phyloP scores from a whole-genome alignment of 2,888 invertebrate species.

The Protula sp. region DNA sequence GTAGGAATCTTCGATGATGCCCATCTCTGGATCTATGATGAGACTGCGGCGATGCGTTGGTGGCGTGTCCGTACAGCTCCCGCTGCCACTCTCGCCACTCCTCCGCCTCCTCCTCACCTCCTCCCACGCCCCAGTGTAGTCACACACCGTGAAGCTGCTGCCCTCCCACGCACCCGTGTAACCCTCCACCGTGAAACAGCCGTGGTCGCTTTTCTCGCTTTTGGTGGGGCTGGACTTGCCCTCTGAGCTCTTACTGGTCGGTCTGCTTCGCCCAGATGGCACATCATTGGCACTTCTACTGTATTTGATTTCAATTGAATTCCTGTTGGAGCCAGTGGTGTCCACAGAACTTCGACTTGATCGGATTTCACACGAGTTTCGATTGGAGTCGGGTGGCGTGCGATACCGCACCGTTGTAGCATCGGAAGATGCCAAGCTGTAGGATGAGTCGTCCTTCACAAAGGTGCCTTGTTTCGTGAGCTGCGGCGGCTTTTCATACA shows the following conservation, averaged over 20 bases:
- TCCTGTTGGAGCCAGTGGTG: background rate
- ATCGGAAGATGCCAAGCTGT: constrained; percentile 21
- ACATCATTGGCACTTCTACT: no score
- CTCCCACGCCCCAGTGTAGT: background rate
- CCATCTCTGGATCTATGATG: background rate
- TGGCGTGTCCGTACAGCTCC: background rate
- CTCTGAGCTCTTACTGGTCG: background rate
- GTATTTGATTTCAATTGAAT: background rate
- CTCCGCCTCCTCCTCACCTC: background rate
- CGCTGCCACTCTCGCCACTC: background rate
- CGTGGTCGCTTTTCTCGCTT: background rate
- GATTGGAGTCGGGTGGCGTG: background rate
- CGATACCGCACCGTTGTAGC: background rate
- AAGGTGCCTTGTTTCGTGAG: constrained; percentile 82
- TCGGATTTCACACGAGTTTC: no score
- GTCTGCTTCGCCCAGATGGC: background rate
- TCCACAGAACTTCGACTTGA: no score
- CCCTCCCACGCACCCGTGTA: background rate
- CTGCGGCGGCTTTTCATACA: constrained; percentile 36
- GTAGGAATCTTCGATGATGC: no score
- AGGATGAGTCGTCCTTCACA: constrained; percentile 67
- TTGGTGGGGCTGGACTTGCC: background rate
- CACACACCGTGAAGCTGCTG: background rate
- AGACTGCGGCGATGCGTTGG: background rate
- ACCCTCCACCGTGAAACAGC: background rate